Conservation (phyloP, 2,797 vertebrate species). For the Kryptolebias ocellatus region DNA sequence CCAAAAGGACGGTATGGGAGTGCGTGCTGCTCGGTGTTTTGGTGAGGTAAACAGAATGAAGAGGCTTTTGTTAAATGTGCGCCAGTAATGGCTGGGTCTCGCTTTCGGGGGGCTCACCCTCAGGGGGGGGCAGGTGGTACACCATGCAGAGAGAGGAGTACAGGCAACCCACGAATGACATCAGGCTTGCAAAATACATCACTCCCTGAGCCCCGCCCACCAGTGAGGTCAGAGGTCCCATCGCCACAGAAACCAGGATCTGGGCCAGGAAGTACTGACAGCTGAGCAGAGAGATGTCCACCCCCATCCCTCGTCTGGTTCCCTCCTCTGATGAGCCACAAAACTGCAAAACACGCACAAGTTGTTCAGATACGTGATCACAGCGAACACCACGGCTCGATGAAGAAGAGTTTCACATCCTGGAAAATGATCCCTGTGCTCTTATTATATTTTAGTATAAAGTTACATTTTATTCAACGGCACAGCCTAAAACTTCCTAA, state of each 20-base stretch:
- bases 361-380: conserved; percentile 3
- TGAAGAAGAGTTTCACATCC: conserved; percentile 2
- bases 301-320: conserved; percentile 92
- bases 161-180: conserved; percentile 95
- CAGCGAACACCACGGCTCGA: background rate
- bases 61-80: conserved; percentile 74
- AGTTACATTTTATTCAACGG: background rate
- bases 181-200: conserved; percentile 98
- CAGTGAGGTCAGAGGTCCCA: conserved; percentile 94
- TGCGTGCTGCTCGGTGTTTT: conserved; percentile 23
- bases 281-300: conserved; percentile 98
- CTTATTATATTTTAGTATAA: background rate
- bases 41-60: conserved; percentile 51
- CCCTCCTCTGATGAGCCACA: conserved; percentile 88
- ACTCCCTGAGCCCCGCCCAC: conserved; percentile 97
- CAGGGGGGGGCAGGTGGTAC: conserved; percentile 89
- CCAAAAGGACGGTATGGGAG: conserved; percentile 34
- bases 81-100: conserved; percentile 90
- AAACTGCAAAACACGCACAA: conserved; percentile 81
- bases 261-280: conserved; percentile 99
- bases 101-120: conserved; percentile 87
- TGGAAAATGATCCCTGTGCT: background rate
- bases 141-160: conserved; percentile 96
- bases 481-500: background rate
- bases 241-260: conserved; percentile 93